These are phyloP conservation scores for Vandiemenella viatica DNA, from an alignment of 2,888 invertebrate species.

Conservation along the genomic window DNA sequence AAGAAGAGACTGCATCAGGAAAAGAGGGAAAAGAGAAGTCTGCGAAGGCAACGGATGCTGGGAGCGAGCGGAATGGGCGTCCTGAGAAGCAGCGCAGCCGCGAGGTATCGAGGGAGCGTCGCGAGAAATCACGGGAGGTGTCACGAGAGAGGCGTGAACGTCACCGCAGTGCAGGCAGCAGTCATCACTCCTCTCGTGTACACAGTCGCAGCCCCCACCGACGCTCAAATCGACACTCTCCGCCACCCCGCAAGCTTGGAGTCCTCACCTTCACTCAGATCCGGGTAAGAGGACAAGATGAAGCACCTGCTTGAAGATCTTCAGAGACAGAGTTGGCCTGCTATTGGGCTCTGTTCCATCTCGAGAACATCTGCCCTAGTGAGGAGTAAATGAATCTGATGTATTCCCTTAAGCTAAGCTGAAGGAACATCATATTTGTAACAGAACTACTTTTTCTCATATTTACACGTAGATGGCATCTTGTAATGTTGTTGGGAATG, in stretches of 20 bases:
- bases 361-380: no score
- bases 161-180: slow-evolving; percentile 13
- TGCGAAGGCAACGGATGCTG: slow-evolving; percentile 30
- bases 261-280: slow-evolving; percentile 68
- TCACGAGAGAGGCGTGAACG: slow-evolving; percentile 1
- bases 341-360: no score
- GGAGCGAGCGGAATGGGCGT: slow-evolving; percentile 21
- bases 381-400: no score
- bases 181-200: slow-evolving; percentile 10
- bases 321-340: not conserved
- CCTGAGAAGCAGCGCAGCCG: slow-evolving; percentile 3
- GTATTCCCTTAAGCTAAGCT: no score
- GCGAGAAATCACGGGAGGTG: not conserved
- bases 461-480: no score
- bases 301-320: not conserved
- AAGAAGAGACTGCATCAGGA: slow-evolving; percentile 30
- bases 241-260: slow-evolving; percentile 35
- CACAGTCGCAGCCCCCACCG: slow-evolving; percentile 9
- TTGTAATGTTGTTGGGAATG: no score
- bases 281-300: slow-evolving; percentile 36
- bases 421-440: no score
- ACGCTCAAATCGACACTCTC: slow-evolving; percentile 10
- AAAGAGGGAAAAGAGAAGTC: slow-evolving; percentile 28
- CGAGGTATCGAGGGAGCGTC: slow-evolving; percentile 4
- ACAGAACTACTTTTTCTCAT: no score